Percentiles rank a stretch among this genome's conserved stretches.
These are phyloP conservation scores for Menidia beryllina DNA, from an alignment of 2,113 vertebrate species.

Conservation along the genomic window DNA sequence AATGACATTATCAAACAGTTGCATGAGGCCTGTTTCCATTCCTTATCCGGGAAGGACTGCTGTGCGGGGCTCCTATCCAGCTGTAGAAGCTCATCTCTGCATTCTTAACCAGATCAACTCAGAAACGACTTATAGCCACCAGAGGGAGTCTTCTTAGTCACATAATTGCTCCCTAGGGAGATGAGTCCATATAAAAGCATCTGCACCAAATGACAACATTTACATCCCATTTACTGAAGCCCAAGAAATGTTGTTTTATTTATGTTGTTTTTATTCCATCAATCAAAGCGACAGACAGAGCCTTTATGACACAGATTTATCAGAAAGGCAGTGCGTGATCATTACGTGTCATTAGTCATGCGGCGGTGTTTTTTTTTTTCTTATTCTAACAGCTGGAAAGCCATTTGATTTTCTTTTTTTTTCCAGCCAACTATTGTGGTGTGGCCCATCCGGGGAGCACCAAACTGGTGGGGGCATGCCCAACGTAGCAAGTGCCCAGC, in stretches of 20 bases:
- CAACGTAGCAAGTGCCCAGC: constrained; percentile 52
- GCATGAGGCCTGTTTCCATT: neutral
- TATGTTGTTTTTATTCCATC: constrained; percentile 29
- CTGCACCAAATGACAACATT: constrained; percentile 57
- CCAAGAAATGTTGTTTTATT: constrained; percentile 37
- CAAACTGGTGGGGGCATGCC: constrained; percentile 56
- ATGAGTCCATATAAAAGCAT: constrained; percentile 40
- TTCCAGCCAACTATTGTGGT: constrained; percentile 73
- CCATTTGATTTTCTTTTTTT: constrained; percentile 60
- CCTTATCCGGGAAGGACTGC: neutral
- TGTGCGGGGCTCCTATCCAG: neutral
- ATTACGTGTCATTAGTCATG: constrained; percentile 69
- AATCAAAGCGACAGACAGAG: constrained; percentile 51
- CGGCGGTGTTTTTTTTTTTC: constrained; percentile 25
- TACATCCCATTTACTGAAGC: constrained; percentile 29
- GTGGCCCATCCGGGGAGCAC: constrained; percentile 46
- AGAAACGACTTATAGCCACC: constrained; percentile 55
- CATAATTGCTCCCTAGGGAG: constrained; percentile 27
- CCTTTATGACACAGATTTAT: constrained; percentile 16
- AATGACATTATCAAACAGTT: too few species aligned
- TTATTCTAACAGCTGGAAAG: constrained; percentile 57
- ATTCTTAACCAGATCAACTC: neutral
- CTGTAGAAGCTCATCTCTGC: neutral
- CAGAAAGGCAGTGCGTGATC: constrained; percentile 54
- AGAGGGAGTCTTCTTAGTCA: constrained; percentile 74